These are phyloP conservation scores for Limulus polyphemus DNA, from an alignment of 2,888 invertebrate genomes.

Conservation along the genomic window DNA sequence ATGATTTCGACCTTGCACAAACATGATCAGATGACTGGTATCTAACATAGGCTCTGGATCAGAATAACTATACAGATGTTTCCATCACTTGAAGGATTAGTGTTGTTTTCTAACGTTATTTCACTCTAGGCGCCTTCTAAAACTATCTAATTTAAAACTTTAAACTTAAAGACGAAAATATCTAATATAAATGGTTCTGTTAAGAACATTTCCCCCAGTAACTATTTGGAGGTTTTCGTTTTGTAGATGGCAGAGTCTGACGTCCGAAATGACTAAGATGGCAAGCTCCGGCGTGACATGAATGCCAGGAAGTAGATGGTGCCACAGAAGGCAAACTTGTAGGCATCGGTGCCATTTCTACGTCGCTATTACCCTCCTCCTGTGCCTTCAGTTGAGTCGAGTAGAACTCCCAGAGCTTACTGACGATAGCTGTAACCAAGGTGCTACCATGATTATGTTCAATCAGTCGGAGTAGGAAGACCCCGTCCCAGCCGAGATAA, in stretches of 20 bases:
- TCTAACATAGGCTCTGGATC: too few species aligned
- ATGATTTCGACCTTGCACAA: too few species aligned
- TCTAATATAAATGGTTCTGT: constrained; percentile 2
- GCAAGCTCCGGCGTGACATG: constrained; percentile 28
- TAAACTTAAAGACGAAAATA: too few species aligned
- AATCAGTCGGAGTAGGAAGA: constrained; percentile 34
- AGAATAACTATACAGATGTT: too few species aligned
- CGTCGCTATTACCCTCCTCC: constrained; percentile 27
- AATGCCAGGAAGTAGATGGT: constrained; percentile 28
- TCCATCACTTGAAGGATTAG: too few species aligned
- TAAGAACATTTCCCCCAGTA: constrained; percentile 29
- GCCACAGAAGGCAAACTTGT: constrained; percentile 26
- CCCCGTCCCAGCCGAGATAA: constrained; percentile 35
- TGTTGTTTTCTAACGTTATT: too few species aligned
- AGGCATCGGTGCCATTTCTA: constrained; percentile 16
- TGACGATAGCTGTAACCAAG: constrained; percentile 31
- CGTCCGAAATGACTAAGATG: constrained; percentile 24
- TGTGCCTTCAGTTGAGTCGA: constrained; percentile 30
- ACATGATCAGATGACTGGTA: too few species aligned
- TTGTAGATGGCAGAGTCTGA: constrained; percentile 9
- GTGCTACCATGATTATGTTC: constrained; percentile 35
- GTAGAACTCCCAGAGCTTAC: constrained; percentile 32
- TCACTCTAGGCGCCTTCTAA: too few species aligned
- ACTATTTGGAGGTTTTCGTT: constrained; percentile 27
- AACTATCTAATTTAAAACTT: too few species aligned